Conservation (phyloP, 2,113 vertebrate genomes). For the Tragulus kanchil region DNA sequence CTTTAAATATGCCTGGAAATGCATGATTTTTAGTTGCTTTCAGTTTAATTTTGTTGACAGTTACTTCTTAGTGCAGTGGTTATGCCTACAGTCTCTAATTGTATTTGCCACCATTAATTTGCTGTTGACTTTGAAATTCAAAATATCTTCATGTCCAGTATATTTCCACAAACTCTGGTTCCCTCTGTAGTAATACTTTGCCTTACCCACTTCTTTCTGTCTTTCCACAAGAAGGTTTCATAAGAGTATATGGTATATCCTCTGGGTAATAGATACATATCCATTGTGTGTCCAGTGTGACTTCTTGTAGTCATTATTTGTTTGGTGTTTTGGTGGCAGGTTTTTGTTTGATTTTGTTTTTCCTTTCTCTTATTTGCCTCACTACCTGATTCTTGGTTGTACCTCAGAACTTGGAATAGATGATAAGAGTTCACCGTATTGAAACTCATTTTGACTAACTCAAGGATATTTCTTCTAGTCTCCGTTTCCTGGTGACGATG, state of each 20-base stretch:
- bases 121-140: not conserved
- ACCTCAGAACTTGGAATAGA: conserved; percentile 36
- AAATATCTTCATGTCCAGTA: not conserved
- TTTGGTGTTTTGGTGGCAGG: not conserved
- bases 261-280: not conserved
- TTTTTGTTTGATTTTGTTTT: not conserved
- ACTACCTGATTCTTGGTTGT: not conserved
- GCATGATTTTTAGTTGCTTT: conserved; percentile 4
- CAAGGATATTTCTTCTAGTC: conserved; percentile 89
- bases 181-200: not conserved
- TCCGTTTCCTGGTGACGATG: conserved; percentile 98
- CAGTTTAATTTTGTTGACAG: not conserved
- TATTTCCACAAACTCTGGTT: not conserved
- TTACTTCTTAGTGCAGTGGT: conserved; percentile 16
- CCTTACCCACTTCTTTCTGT: not conserved
- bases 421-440: not conserved
- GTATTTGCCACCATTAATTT: not conserved
- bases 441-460: conserved; percentile 50
- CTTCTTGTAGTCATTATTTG: conserved; percentile 5
- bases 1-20: not conserved
- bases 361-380: not conserved
- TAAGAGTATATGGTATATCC: not conserved
- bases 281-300: not conserved
- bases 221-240: not conserved
- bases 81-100: not conserved